Base-by-base conservation (phyloP, 2,113 vertebrate species). In the Rhinogobius similis region DNA sequence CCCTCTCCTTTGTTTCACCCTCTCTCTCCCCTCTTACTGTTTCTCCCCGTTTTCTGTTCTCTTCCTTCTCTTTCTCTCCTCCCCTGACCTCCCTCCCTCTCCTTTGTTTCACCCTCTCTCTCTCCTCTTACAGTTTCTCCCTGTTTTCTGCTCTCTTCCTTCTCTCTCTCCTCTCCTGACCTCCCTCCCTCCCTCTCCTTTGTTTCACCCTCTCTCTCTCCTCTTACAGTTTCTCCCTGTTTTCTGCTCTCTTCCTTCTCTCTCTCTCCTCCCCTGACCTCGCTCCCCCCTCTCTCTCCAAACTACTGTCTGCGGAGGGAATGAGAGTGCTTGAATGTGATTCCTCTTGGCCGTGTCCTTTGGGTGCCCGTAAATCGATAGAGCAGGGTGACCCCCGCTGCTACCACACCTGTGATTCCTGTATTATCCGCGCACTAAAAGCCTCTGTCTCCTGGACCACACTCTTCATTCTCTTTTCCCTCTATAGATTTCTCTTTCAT, bases 361-460 rank as follows among this genome's bases (percentile, higher is more conserved):
- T 43, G 72, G 39, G 68, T 38, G 38, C 36, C 55, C 52, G 1
- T 13, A 23, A 78, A 79, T 83, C 74, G 27, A 79, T 79, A 11
- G 66, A 55, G 71, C 83, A 39, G 76, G 48, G 58, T 66, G 80
- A 77, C 73, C 76, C 18, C 10, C 62, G 69, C 38, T 6, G 43
- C 79, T 29, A 23, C 62, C 65, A 61, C 67, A 72, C 70, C 75
- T 76, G 81, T 72, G 76, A 77, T 77, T 76, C 73, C 55, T 85
- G 58, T 59, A 59, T 70, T 59, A 59, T 75, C 67, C 73, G 29
- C 6, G n/a, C 36, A 61, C 27, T 76, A 74, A 76, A 73, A 80
- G 78, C 43, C 62, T 67, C 80, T 65, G 65, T 70, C 75, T 69
- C 29, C 29, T 9, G 4, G 1, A 16, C 10, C 0, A 0, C 66